Percentiles rank a stretch among this genome's conserved stretches.
Evolutionary conservation across 2,113 vertebrate genomes (phyloP).

Genomic region (Dasyprocta punctata): DNA sequence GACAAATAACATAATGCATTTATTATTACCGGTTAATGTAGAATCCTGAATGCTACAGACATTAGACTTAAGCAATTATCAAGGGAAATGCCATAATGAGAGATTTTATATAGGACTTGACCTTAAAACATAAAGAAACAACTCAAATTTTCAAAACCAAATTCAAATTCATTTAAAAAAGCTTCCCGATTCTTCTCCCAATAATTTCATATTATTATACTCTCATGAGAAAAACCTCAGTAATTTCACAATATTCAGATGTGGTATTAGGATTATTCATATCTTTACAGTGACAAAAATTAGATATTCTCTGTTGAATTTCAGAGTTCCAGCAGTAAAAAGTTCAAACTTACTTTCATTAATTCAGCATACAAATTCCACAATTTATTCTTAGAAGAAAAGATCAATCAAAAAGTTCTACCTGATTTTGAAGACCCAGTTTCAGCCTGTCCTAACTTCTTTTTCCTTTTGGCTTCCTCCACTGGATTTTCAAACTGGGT

Average conservation of each 20-base stretch:
- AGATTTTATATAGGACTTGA: neutral
- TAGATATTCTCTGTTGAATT: constrained; percentile 8
- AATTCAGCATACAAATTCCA: neutral
- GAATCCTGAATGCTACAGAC: neutral
- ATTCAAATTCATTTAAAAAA: neutral
- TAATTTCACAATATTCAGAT: neutral
- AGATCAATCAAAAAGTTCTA: constrained; percentile 60
- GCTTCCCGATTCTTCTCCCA: neutral
- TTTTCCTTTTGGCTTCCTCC: constrained; percentile 95
- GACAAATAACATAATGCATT: neutral
- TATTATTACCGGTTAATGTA: neutral
- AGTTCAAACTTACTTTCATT: constrained; percentile 10
- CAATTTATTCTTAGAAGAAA: constrained; percentile 14
- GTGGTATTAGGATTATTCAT: neutral
- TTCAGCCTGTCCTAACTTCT: constrained; percentile 87
- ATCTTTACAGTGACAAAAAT: constrained; percentile 3
- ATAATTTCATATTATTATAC: neutral
- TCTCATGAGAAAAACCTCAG: neutral
- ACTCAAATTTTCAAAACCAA: neutral
- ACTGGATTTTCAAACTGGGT: constrained; percentile 99
- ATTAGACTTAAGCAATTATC: neutral
- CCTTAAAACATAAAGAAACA: neutral
- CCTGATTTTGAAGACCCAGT: constrained; percentile 84
- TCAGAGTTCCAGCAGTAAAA: constrained; percentile 18
- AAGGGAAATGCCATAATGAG: neutral